Evolutionary conservation across 2,797 vertebrate genomes (phyloP), one percentile per base, ranked within the genome.

Genomic region (Borostomias antarcticus): DNA sequence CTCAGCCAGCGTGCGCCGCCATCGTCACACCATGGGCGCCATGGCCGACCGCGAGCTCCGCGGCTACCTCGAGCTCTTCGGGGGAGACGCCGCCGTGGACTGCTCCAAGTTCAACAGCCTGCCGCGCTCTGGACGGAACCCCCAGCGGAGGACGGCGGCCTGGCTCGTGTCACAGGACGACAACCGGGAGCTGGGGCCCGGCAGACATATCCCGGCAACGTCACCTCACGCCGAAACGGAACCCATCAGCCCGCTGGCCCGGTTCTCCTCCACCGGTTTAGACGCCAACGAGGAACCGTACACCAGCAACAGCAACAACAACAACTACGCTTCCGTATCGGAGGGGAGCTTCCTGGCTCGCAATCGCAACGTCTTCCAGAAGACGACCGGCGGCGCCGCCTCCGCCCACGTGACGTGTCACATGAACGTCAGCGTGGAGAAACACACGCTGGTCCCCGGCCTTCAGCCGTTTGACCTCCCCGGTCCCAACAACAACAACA

Each of bases 81-180:
- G 87, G 25, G 82, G 76, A 23, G 78, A 35, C 58, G 45, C 0
- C 19, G 7, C 19, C n/a, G 23, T 23, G 6, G 94, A 84, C 88
- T 92, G 65, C 69, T 85, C 85, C 75, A 96, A 93, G 82, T 98
- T 94, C 69, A 94, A 94, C 89, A 98, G 95, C 84, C 88, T 98
- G 62, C 96, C 97, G 40, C 90, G 92, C 58, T 80, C 92, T 19
- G 85, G 93, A 48, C 88, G 91, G n/a, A 58, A 85, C 48, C 80
- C 86, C 68, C 82, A 92, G 45, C 91, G 91, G 58, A 91, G 82
- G 68, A 85, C 79, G 0, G 17, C 81, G 0, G 88, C 92, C 58
- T 96, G 95, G 94, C 84, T 89, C 9, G 88, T 89, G 66, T 84
- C 81, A 21, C 91, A 87, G 78, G 92, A 92, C 8, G 84, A 86